A percentile compares a stretch with the other conserved stretches of the same genome.
These are phyloP conservation scores for Nestor notabilis DNA, from an alignment of 2,113 vertebrate species.

Conservation along the genomic window DNA sequence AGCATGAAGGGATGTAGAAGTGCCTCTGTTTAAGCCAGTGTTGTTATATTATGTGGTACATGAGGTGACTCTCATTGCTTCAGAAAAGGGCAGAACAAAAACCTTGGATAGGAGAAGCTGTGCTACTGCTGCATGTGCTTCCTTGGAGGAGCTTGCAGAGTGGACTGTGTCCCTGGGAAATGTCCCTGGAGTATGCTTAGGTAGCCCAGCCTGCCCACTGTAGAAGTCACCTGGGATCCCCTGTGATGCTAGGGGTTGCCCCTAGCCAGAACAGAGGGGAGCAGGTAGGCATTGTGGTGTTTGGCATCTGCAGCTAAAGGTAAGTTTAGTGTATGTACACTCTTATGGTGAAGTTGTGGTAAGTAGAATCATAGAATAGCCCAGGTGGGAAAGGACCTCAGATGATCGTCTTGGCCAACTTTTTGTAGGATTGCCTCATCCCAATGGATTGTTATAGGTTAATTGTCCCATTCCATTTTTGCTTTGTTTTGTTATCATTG, in stretches of 20 bases:
- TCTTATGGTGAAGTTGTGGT: not conserved
- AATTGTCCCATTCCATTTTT: not conserved
- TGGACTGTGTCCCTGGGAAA: not conserved
- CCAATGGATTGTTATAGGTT: not conserved
- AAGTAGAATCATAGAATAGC: not conserved
- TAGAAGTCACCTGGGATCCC: not conserved
- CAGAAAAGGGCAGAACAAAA: not conserved
- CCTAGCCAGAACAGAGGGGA: not conserved
- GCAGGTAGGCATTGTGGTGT: rapidly evolving
- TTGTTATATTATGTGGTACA: not conserved
- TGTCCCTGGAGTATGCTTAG: not conserved
- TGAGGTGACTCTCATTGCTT: not conserved
- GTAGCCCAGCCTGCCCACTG: not conserved
- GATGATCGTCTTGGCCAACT: not conserved
- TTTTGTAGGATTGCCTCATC: not conserved
- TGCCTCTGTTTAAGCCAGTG: not conserved
- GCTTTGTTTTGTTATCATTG: not conserved
- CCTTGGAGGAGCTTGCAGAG: not conserved
- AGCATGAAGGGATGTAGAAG: not conserved
- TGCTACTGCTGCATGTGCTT: not conserved
- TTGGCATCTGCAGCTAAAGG: not conserved
- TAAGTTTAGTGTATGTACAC: not conserved
- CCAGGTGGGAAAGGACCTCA: not conserved
- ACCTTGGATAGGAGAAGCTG: not conserved
- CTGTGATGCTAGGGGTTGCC: not conserved